Evolutionary conservation across 2,888 invertebrate genomes (phyloP), one percentile per base, ranked within the genome.

Genomic region (Pseudeuparius sepicola): DNA sequence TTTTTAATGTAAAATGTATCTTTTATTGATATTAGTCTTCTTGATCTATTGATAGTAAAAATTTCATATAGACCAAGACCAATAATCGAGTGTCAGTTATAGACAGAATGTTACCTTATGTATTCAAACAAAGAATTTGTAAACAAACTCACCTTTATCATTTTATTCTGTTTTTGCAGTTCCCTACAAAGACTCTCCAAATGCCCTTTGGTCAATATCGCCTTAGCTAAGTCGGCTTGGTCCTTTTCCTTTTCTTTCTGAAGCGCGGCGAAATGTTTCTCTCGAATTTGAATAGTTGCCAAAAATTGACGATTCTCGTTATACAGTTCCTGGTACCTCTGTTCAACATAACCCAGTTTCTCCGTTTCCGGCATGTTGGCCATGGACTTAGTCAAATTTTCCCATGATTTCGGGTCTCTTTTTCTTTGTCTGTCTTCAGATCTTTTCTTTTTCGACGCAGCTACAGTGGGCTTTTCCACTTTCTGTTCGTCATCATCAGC

Each of bases 181-280:
- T 94, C 93, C 6, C 94, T 66, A 56, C 94, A 94, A 3, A 96
- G 68, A 55, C 80, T 84, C 59, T 94, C 93, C 46, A 96, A 64
- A 54, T 87, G 80, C 14, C 83, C 80, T 44, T 85, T 79, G 28
- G 87, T 76, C 28, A 89, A 70, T 32, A 89, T 71, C 30, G 79
- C 77, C 62, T 87, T 89, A 46, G 83, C 85, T 42, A 82, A 76
- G 52, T 93, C 92, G 31, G 77, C 68, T 54, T 87, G 84, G 28
- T 85, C 58, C 47, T 81, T 79, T 46, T 90, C 88, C 49, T 83
- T 87, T 52, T 90, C 89, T 44, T 79, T 75, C 27, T 73, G 62
- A 12, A 79, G 55, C 41, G 72, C 53, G 12, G 68, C 64, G 39
- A 71, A 62, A 34, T 73, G 67, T 18, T 44, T 51, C 18, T 47